phyloP scores from a whole-genome alignment of 2,888 invertebrate genomes.

The Netelia virgata region DNA sequence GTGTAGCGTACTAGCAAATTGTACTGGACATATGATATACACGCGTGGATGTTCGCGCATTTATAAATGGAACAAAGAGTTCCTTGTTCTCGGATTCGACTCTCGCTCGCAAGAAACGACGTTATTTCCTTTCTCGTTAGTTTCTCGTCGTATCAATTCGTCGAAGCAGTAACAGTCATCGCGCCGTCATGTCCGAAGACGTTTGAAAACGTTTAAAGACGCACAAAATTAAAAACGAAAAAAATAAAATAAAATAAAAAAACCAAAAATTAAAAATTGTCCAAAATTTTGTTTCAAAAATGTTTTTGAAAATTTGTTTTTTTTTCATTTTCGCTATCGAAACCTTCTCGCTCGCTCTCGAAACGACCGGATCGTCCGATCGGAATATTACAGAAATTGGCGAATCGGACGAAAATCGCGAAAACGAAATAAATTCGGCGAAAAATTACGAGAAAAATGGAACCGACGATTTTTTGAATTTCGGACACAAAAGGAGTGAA shows the following conservation, averaged over 20 bases:
- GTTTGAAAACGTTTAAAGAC: slow-evolving; percentile 8
- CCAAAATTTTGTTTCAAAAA: not conserved
- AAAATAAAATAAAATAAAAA: not conserved
- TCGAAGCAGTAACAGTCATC: slow-evolving; percentile 27
- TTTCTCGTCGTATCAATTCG: slow-evolving; percentile 43
- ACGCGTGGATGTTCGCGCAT: slow-evolving; percentile 65
- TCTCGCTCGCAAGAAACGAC: slow-evolving; percentile 18
- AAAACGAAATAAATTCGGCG: not conserved
- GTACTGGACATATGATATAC: slow-evolving; percentile 15
- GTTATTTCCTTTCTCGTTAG: not conserved
- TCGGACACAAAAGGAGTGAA: slow-evolving; percentile 56
- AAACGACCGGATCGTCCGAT: not conserved
- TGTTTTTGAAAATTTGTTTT: slow-evolving; percentile 42
- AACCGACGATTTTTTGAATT: slow-evolving; percentile 58
- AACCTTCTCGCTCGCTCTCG: not conserved
- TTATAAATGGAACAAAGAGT: slow-evolving; percentile 78
- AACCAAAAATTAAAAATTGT: not conserved
- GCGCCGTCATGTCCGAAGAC: slow-evolving; percentile 27
- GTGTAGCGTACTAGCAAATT: not conserved
- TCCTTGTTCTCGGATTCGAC: slow-evolving; percentile 75
- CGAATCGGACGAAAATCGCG: slow-evolving; percentile 12
- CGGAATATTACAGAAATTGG: not conserved
- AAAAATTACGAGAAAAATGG: slow-evolving; percentile 28
- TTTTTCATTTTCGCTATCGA: slow-evolving; percentile 19
- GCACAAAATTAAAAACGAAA: not conserved